Evolutionary conservation across 2,888 invertebrate genomes (phyloP).

Genomic region (Heteromyza rotundicornis): DNA sequence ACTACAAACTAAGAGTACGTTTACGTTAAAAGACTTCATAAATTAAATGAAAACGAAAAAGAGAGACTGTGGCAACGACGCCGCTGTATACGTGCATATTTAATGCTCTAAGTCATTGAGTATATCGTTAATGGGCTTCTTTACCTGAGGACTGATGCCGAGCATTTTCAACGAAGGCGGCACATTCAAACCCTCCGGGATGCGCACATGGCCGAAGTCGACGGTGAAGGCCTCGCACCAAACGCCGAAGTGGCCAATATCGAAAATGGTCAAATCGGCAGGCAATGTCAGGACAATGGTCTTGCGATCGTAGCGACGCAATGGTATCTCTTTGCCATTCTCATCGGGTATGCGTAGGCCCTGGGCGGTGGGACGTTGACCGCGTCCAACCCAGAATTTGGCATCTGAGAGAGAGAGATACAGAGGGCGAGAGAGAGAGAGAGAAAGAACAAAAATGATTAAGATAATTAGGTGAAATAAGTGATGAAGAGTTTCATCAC

Average conservation of each 20-base stretch:
- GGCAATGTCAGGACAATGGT: conserved; percentile 89
- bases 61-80: background rate
- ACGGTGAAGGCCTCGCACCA: conserved; percentile 95
- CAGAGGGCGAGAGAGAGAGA: too few species aligned
- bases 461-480: background rate
- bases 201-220: conserved; percentile 85
- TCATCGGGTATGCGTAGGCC: conserved; percentile 89
- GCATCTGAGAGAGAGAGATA: conserved; percentile 70
- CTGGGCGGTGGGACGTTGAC: conserved; percentile 79
- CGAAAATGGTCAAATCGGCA: conserved; percentile 86
- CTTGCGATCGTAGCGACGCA: conserved; percentile 82
- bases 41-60: background rate
- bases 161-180: conserved; percentile 93
- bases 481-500: background rate
- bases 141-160: conserved; percentile 92
- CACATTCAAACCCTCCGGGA: conserved; percentile 78
- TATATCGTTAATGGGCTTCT: conserved; percentile 58
- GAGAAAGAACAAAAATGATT: background rate
- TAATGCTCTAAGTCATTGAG: conserved; percentile 52
- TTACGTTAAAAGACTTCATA: background rate
- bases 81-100: conserved; percentile 23
- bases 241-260: conserved; percentile 90
- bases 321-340: conserved; percentile 82
- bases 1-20: too few species aligned
- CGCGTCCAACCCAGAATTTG: conserved; percentile 91